Percentiles rank a stretch among this genome's conserved stretches.
These are phyloP conservation scores for Zosterops pallidus DNA, from an alignment of 2,113 vertebrate genomes.

Conservation along the genomic window DNA sequence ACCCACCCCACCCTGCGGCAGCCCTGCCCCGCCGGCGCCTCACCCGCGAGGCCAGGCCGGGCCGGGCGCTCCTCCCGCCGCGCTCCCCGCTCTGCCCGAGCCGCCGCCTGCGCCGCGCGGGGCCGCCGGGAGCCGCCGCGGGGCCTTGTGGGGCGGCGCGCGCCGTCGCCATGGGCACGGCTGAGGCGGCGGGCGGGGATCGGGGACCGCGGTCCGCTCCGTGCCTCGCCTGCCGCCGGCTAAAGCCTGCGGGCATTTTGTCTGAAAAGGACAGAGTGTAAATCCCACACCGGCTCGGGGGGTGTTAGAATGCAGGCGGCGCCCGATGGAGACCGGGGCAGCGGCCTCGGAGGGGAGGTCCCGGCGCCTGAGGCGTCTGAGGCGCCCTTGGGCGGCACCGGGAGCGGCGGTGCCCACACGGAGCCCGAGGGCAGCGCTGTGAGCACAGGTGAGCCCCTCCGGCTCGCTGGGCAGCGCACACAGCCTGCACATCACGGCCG, in stretches of 20 bases:
- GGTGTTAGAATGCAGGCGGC: neutral
- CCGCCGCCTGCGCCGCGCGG: too few species aligned
- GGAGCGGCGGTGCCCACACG: neutral
- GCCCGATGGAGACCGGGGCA: neutral
- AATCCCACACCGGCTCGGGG: neutral
- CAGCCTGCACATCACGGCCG: neutral
- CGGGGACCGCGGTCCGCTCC: accelerated
- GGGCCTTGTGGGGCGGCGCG: neutral
- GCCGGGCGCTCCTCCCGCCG: too few species aligned
- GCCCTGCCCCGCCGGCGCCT: too few species aligned
- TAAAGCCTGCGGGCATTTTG: accelerated
- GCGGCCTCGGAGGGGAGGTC: neutral
- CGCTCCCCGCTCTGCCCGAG: too few species aligned
- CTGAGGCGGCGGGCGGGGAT: accelerated
- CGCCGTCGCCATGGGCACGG: neutral
- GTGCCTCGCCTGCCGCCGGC: accelerated
- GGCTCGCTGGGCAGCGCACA: neutral
- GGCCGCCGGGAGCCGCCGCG: neutral
- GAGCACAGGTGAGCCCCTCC: slow-evolving; percentile 12
- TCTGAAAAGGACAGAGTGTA: neutral
- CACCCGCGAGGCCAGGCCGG: too few species aligned
- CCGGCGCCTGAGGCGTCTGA: neutral
- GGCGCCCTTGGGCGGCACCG: neutral
- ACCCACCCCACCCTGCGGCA: too few species aligned
- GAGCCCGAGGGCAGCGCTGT: neutral